phyloP scores from a whole-genome alignment of 2,888 invertebrate species.

The Drosophila diplacantha region DNA sequence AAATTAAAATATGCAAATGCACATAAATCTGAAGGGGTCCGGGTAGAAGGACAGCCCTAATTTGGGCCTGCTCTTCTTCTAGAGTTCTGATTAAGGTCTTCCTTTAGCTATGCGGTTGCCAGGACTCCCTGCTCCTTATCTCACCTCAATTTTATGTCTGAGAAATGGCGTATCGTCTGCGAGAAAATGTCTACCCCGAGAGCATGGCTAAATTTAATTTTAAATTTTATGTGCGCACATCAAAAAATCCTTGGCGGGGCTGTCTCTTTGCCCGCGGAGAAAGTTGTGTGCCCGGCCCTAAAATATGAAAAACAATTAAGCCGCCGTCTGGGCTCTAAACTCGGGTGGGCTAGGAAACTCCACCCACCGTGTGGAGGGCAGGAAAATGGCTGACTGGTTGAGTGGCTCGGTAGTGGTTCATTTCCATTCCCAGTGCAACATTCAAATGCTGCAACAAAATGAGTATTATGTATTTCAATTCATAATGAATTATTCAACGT shows the following conservation, averaged over 20 bases:
- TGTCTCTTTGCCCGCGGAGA: constrained; percentile 12
- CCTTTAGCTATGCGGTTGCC: constrained; percentile 4
- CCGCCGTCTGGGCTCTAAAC: constrained; percentile 46
- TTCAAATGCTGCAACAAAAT: constrained; percentile 63
- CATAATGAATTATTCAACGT: constrained; percentile 72
- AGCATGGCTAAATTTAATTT: constrained; percentile 67
- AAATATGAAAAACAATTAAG: constrained; percentile 73
- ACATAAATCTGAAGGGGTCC: constrained; percentile 20
- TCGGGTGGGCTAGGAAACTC: constrained; percentile 18
- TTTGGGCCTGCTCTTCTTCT: constrained; percentile 15
- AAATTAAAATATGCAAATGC: constrained; percentile 44
- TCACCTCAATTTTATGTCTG: constrained; percentile 28
- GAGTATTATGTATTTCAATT: constrained; percentile 73
- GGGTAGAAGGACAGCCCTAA: constrained; percentile 14
- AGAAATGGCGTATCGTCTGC: constrained; percentile 66
- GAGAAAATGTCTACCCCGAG: constrained; percentile 54
- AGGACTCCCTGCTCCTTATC: constrained; percentile 21
- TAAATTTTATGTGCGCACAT: constrained; percentile 70
- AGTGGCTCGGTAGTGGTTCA: constrained; percentile 26
- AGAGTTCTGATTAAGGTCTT: constrained; percentile 29
- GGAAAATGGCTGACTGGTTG: constrained; percentile 36
- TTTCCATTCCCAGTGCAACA: constrained; percentile 35
- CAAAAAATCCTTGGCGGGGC: constrained; percentile 58
- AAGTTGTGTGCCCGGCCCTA: constrained; percentile 61
- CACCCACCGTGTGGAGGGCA: background rate